Percentiles rank a stretch among this genome's conserved stretches.
phyloP scores from a whole-genome alignment of 2,888 invertebrate species.

The Amphimallon solstitiale region DNA sequence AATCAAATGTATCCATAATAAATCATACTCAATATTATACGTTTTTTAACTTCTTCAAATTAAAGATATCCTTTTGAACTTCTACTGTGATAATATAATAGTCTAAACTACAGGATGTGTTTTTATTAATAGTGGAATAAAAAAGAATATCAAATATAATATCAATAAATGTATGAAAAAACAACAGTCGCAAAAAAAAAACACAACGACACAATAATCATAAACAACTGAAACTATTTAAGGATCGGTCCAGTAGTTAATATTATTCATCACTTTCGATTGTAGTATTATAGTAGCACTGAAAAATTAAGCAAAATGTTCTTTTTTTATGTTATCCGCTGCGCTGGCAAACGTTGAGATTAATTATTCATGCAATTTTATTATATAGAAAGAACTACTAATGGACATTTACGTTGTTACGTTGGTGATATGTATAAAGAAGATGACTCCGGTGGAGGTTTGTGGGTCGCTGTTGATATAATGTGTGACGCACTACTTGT shows the following conservation, averaged over 20 bases:
- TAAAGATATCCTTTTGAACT: too few relatives aligned
- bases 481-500: background rate
- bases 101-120: conserved; percentile 11
- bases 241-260: conserved; percentile 18
- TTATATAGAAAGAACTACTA: background rate
- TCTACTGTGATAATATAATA: too few relatives aligned
- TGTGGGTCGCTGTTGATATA: conserved; percentile 17
- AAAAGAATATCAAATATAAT: conserved; percentile 17
- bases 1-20: too few relatives aligned
- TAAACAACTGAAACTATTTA: conserved; percentile 24
- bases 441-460: background rate
- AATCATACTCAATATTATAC: too few relatives aligned
- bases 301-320: background rate
- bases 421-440: background rate
- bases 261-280: background rate
- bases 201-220: background rate
- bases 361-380: conserved; percentile 26
- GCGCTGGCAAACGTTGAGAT: conserved; percentile 9
- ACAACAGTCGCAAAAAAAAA: background rate
- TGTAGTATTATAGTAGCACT: background rate
- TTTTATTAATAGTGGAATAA: conserved; percentile 10
- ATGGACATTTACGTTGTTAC: background rate
- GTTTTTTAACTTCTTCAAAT: too few relatives aligned
- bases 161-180: background rate
- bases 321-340: background rate